phyloP scores from a whole-genome alignment of 2,113 vertebrate species.

The Aegithalos caudatus region DNA sequence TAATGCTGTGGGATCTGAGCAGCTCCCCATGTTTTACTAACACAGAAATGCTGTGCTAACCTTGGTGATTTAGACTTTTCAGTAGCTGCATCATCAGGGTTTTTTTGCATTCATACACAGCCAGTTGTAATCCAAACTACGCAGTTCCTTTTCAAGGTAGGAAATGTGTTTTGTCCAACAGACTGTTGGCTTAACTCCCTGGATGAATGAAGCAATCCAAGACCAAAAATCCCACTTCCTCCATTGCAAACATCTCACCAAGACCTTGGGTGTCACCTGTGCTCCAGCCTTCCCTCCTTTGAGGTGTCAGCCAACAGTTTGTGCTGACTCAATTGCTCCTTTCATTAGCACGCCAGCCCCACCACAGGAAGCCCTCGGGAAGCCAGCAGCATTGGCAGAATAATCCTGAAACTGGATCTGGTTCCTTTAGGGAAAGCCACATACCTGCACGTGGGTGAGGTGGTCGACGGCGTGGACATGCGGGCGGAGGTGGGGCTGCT shows the following conservation, averaged over 20 bases:
- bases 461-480: conserved; percentile 91
- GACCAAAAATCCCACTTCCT: conserved; percentile 12
- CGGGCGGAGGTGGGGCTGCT: conserved; percentile 93
- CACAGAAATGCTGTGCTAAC: not conserved
- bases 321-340: not conserved
- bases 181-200: not conserved
- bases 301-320: not conserved
- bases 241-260: not conserved
- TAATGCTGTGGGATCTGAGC: not conserved
- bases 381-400: not conserved
- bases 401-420: not conserved
- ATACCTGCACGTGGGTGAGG: conserved; percentile 86
- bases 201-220: not conserved
- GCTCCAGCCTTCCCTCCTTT: not conserved
- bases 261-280: not conserved
- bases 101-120: not conserved
- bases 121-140: not conserved
- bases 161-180: not conserved
- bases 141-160: not conserved
- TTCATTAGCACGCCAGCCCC: not conserved
- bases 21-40: not conserved
- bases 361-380: not conserved
- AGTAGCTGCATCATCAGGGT: not conserved
- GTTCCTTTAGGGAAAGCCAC: conserved; percentile 79
- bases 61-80: not conserved